A percentile compares a stretch with the other conserved stretches of the same genome.
These are phyloP conservation scores for Pissodes strobi DNA, from an alignment of 1,140 invertebrate species.

Conservation along the genomic window DNA sequence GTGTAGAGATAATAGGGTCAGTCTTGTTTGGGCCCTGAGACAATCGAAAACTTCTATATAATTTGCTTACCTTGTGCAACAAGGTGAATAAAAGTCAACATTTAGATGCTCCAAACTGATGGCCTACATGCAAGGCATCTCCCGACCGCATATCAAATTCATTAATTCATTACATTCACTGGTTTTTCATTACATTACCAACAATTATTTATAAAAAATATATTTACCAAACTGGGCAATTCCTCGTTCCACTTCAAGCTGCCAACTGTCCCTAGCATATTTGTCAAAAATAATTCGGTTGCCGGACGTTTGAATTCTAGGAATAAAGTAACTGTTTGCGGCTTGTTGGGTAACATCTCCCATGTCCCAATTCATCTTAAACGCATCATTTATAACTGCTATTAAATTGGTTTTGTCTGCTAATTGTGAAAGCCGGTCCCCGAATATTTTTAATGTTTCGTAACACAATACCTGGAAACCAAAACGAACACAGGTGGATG, in stretches of 20 bases:
- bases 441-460: conserved; percentile 78
- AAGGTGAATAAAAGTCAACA: no score
- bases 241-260: conserved; percentile 65
- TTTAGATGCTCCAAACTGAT: no score
- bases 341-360: conserved; percentile 44
- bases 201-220: no score
- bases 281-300: conserved; percentile 15
- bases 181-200: no score
- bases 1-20: no score
- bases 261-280: conserved; percentile 61
- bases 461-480: conserved; percentile 73
- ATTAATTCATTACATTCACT: no score
- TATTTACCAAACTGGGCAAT: conserved; percentile 70
- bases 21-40: no score
- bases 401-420: conserved; percentile 73
- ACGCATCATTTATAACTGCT: conserved; percentile 60
- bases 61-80: no score
- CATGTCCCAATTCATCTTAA: conserved; percentile 62
- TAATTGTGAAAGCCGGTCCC: conserved; percentile 71
- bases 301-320: conserved; percentile 13
- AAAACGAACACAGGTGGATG: no score
- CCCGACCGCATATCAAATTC: neutral
- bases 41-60: no score
- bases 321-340: conserved; percentile 42
- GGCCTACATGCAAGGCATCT: no score